Conservation (phyloP, 2,797 vertebrate genomes). For the Rhincodon typus region DNA sequence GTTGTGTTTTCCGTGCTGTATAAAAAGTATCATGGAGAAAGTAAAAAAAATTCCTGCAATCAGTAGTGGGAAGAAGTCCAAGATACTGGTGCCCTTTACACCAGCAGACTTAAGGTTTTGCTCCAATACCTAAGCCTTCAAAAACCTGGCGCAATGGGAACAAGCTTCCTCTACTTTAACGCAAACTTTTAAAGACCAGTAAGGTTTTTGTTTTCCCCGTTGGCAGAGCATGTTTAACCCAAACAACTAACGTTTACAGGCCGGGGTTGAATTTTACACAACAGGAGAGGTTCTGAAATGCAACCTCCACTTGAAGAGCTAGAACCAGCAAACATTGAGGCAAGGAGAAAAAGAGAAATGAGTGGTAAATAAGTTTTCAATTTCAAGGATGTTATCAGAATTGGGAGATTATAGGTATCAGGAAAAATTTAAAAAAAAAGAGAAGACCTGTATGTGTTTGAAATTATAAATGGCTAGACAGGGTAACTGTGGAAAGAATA, state of each 20-base stretch:
- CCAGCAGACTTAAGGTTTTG: not conserved
- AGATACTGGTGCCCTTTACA: not conserved
- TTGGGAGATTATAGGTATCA: too few relatives aligned
- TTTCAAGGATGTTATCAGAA: too few relatives aligned
- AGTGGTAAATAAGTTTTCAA: not conserved
- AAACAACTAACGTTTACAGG: not conserved
- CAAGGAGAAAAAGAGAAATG: not conserved
- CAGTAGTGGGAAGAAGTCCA: not conserved
- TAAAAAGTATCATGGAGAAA: not conserved
- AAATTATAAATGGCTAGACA: too few relatives aligned
- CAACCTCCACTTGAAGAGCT: not conserved
- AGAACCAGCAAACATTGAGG: not conserved
- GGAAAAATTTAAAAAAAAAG: too few relatives aligned
- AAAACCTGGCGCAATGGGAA: not conserved
- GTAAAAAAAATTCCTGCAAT: not conserved
- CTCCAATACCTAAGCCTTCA: not conserved
- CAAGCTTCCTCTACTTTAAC: not conserved
- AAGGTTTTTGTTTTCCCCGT: not conserved
- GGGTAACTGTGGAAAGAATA: too few relatives aligned
- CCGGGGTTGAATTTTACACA: not conserved
- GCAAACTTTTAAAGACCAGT: not conserved
- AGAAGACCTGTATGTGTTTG: too few relatives aligned
- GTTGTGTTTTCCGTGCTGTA: not conserved
- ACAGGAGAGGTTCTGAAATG: not conserved
- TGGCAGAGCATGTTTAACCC: not conserved